Evolutionary conservation across 2,113 vertebrate species (phyloP).

Genomic region (Saguinus imperator): DNA sequence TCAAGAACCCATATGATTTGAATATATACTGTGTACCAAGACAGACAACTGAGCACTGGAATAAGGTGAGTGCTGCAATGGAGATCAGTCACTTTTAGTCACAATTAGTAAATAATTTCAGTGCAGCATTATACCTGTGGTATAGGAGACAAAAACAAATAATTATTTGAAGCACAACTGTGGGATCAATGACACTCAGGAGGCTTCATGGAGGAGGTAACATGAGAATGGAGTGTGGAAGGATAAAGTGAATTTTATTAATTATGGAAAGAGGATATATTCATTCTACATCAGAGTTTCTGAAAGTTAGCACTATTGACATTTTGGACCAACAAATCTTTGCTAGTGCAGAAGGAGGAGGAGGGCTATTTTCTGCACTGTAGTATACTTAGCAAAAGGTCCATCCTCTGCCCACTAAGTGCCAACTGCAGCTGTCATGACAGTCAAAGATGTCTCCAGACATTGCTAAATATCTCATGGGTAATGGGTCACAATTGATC

Average conservation of each 20-base stretch:
- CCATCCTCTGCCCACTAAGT: neutral
- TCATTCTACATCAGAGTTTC: neutral
- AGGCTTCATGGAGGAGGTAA: neutral
- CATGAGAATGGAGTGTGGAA: neutral
- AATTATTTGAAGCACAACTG: neutral
- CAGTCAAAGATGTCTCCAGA: neutral
- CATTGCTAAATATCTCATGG: neutral
- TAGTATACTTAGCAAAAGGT: neutral
- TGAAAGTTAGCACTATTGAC: neutral
- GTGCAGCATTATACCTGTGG: neutral
- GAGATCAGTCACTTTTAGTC: too few species aligned
- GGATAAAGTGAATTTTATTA: neutral
- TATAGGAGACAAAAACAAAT: neutral
- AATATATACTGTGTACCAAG: neutral
- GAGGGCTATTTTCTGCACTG: neutral
- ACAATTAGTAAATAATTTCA: neutral
- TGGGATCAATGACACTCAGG: neutral
- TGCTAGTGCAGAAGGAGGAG: neutral
- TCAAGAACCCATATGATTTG: neutral
- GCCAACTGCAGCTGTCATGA: neutral
- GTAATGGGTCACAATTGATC: rapidly evolving
- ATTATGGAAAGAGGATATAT: neutral
- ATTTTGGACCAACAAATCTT: neutral
- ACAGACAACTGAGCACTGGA: neutral
- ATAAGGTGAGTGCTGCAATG: neutral